These are phyloP conservation scores for Mycogona germanica DNA, from an alignment of 2,888 invertebrate genomes.

Conservation along the genomic window DNA sequence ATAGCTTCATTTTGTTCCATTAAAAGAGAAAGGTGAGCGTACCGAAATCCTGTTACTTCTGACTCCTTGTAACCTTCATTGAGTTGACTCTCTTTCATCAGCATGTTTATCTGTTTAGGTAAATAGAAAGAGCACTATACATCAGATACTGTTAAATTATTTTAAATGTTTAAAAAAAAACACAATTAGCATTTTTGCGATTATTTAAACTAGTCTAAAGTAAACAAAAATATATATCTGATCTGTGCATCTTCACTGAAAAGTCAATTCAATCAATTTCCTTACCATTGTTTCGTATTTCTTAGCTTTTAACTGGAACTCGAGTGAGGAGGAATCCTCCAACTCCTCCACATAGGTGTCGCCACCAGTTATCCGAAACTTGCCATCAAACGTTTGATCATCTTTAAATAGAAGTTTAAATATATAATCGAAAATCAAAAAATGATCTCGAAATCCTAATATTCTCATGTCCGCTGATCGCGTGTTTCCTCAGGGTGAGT, in stretches of 20 bases:
- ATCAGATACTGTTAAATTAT: neutral
- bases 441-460: too few relatives aligned
- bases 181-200: too few relatives aligned
- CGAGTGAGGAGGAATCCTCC: constrained; percentile 41
- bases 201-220: too few relatives aligned
- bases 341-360: constrained; percentile 50
- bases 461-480: too few relatives aligned
- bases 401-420: constrained; percentile 16
- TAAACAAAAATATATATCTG: too few relatives aligned
- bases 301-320: constrained; percentile 58
- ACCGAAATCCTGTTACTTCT: constrained; percentile 50
- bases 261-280: too few relatives aligned
- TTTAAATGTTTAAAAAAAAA: too few relatives aligned
- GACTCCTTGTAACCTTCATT: constrained; percentile 42
- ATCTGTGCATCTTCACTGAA: too few relatives aligned
- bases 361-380: constrained; percentile 57
- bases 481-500: too few relatives aligned
- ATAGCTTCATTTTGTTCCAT: neutral
- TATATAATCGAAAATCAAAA: too few relatives aligned
- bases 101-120: constrained; percentile 50
- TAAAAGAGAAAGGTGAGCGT: neutral
- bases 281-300: constrained; percentile 55
- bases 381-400: constrained; percentile 60
- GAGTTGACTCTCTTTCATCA: constrained; percentile 50
- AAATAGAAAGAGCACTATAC: too few relatives aligned